Conservation (phyloP, 2,113 vertebrate genomes). For the Parotia lawesii region DNA sequence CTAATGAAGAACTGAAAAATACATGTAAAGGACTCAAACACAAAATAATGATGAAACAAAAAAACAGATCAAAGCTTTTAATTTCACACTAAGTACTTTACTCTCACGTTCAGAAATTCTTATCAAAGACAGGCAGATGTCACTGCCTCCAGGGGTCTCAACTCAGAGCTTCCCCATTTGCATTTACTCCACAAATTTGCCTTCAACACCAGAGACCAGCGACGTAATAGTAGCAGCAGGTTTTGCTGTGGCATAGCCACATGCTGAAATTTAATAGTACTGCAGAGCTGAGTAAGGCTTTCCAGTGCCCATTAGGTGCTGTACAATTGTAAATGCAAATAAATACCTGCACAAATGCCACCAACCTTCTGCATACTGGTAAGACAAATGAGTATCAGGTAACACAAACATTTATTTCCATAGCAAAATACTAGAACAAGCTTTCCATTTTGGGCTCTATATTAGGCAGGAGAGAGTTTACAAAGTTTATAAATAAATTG, state of each 20-base stretch:
- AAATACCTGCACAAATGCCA: not conserved
- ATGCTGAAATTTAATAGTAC: not conserved
- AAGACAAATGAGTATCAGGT: not conserved
- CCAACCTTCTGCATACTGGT: rapidly evolving
- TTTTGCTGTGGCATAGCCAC: not conserved
- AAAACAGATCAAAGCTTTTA: constrained; percentile 23
- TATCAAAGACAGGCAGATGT: constrained; percentile 52
- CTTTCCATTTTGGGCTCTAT: not conserved
- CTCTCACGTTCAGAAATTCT: constrained; percentile 18
- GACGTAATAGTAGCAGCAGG: not conserved
- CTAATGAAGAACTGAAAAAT: not conserved
- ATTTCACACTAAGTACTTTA: constrained; percentile 18
- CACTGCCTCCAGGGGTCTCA: constrained; percentile 11
- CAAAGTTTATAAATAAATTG: not conserved
- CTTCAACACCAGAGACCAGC: not conserved
- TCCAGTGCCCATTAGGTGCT: not conserved
- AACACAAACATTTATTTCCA: not conserved
- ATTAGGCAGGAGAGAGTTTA: not conserved
- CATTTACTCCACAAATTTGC: not conserved
- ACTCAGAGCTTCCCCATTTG: not conserved
- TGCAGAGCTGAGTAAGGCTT: not conserved
- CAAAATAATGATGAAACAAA: constrained; percentile 29
- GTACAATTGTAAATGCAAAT: not conserved
- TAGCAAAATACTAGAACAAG: not conserved
- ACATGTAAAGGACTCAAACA: not conserved